These are phyloP conservation scores for Harmothoe impar DNA, from an alignment of 2,888 invertebrate species.

Conservation along the genomic window DNA sequence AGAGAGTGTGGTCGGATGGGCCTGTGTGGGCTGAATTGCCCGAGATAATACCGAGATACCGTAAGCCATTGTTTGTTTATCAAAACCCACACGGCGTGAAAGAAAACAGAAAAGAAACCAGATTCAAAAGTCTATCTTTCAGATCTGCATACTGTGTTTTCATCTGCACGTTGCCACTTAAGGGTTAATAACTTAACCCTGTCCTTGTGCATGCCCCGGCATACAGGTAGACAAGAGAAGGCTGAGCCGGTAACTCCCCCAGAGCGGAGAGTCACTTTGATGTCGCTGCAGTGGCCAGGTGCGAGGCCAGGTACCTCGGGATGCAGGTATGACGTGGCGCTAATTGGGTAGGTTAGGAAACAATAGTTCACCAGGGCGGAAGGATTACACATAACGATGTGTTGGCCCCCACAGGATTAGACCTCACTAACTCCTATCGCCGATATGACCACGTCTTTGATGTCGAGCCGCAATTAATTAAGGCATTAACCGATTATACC, in stretches of 20 bases:
- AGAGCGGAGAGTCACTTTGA: neutral
- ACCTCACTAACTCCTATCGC: neutral
- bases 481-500: slow-evolving; percentile 26
- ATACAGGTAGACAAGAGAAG: neutral
- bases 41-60: too few species aligned
- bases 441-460: slow-evolving; percentile 16
- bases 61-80: too few species aligned
- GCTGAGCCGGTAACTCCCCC: neutral
- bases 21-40: too few species aligned
- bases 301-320: neutral
- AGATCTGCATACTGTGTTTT: too few species aligned
- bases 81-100: too few species aligned
- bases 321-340: neutral
- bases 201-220: neutral
- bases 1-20: too few species aligned
- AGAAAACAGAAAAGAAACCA: too few species aligned
- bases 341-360: slow-evolving; percentile 11
- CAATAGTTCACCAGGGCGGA: neutral
- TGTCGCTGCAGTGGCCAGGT: neutral
- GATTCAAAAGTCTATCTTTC: too few species aligned
- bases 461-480: slow-evolving; percentile 33
- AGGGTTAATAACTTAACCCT: too few species aligned
- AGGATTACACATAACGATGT: slow-evolving; percentile 37
- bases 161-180: too few species aligned
- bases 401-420: neutral